phyloP scores from a whole-genome alignment of 2,888 invertebrate species.

The Scaeva pyrastri region DNA sequence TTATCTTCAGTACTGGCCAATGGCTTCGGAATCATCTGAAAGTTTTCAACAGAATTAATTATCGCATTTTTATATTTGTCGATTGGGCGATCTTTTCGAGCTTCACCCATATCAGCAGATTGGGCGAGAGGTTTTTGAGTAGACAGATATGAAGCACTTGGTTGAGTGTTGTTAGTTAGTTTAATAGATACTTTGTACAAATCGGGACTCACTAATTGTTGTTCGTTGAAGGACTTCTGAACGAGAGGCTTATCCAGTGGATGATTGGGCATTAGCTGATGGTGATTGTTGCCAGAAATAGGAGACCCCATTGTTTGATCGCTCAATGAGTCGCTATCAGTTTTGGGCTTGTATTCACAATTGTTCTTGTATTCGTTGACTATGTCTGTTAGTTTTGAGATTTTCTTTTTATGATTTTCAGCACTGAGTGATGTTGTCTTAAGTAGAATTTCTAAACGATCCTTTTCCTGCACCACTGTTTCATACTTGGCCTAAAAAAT shows the following conservation, averaged over 20 bases:
- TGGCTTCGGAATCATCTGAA: conserved; percentile 83
- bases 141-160: conserved; percentile 57
- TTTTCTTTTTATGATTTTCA: conserved; percentile 72
- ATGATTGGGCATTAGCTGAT: conserved; percentile 52
- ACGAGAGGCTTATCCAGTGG: conserved; percentile 79
- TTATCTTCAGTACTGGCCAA: conserved; percentile 77
- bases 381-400: conserved; percentile 61
- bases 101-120: conserved; percentile 53
- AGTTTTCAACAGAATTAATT: conserved; percentile 84
- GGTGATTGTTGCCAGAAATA: conserved; percentile 26
- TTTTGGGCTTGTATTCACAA: conserved; percentile 75
- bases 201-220: conserved; percentile 83
- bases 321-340: conserved; percentile 26
- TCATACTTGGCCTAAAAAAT: conserved; percentile 80
- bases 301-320: conserved; percentile 51
- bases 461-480: conserved; percentile 79
- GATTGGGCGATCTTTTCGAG: conserved; percentile 49
- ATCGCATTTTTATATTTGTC: conserved; percentile 77
- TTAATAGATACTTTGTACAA: conserved; percentile 83
- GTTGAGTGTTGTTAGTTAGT: conserved; percentile 79
- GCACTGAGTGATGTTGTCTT: conserved; percentile 78
- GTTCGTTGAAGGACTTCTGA: conserved; percentile 82
- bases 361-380: conserved; percentile 75
- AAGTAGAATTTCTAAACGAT: conserved; percentile 80
- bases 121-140: conserved; percentile 49